Percentiles rank a stretch among this genome's conserved stretches.
phyloP scores from a whole-genome alignment of 2,797 vertebrate species.

The Sebastes wilsoni region DNA sequence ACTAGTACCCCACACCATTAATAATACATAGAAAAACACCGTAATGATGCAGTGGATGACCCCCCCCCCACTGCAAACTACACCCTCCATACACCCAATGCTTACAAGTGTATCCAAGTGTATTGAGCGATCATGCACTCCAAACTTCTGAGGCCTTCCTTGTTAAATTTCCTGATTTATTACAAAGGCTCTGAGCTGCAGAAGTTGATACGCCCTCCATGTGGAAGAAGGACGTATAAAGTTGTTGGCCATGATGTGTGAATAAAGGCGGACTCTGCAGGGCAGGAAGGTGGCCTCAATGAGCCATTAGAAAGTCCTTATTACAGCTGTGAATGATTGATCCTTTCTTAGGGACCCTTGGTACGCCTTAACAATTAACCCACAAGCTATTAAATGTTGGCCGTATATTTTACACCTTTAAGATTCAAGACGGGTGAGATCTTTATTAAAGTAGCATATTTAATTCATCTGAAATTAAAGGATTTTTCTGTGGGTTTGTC shows the following conservation, averaged over 20 bases:
- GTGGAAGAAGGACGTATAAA: constrained; percentile 61
- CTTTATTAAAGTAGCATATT: constrained; percentile 64
- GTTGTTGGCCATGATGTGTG: constrained; percentile 63
- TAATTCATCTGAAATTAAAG: background rate
- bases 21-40: constrained; percentile 43
- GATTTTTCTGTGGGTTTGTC: too few species aligned
- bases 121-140: constrained; percentile 36
- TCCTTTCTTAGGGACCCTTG: constrained; percentile 77
- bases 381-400: constrained; percentile 82
- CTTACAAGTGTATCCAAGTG: constrained; percentile 26
- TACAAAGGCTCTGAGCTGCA: constrained; percentile 31
- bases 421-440: constrained; percentile 56
- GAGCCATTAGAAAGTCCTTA: constrained; percentile 89
- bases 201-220: constrained; percentile 71
- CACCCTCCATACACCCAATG: background rate
- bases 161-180: constrained; percentile 65
- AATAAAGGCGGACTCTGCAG: constrained; percentile 68
- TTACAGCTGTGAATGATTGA: constrained; percentile 82
- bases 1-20: constrained; percentile 36
- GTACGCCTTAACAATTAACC: constrained; percentile 87
- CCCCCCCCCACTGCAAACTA: background rate
- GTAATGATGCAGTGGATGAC: background rate
- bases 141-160: constrained; percentile 45
- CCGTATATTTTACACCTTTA: constrained; percentile 78
- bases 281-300: constrained; percentile 61